These are phyloP conservation scores for Hypselothyrea guttata DNA, from an alignment of 2,888 invertebrate species.

Conservation along the genomic window DNA sequence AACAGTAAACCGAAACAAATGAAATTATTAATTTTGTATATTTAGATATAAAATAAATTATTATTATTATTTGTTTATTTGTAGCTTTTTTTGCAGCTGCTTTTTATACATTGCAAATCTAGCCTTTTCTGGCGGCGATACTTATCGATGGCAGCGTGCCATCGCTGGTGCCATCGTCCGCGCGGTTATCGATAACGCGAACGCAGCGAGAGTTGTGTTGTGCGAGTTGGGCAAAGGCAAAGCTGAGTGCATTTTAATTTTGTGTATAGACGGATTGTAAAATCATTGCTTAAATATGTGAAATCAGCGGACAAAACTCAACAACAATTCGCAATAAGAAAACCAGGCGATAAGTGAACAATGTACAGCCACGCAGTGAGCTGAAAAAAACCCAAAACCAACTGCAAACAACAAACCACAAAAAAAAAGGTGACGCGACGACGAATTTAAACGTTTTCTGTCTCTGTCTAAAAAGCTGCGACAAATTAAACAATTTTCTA, in stretches of 20 bases:
- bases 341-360: constrained; percentile 16
- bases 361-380: constrained; percentile 19
- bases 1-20: too few species aligned
- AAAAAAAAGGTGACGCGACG: constrained; percentile 55
- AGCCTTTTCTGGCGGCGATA: too few species aligned
- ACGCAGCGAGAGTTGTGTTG: constrained; percentile 39
- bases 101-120: too few species aligned
- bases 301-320: constrained; percentile 20
- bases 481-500: constrained; percentile 35
- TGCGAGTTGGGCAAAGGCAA: constrained; percentile 34
- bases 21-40: too few species aligned
- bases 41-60: too few species aligned
- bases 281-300: constrained; percentile 53
- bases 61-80: too few species aligned
- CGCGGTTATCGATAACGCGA: constrained; percentile 34
- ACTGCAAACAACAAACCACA: constrained; percentile 41
- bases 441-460: too few species aligned
- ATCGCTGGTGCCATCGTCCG: constrained; percentile 14
- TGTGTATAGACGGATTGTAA: constrained; percentile 61
- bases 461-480: too few species aligned
- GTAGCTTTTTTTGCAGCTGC: too few species aligned
- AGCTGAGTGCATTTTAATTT: constrained; percentile 48
- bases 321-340: constrained; percentile 13
- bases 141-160: too few species aligned
- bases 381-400: constrained; percentile 36